Base-by-base conservation (phyloP, 2,888 invertebrate species). In the Polyommatus iphigenia region DNA sequence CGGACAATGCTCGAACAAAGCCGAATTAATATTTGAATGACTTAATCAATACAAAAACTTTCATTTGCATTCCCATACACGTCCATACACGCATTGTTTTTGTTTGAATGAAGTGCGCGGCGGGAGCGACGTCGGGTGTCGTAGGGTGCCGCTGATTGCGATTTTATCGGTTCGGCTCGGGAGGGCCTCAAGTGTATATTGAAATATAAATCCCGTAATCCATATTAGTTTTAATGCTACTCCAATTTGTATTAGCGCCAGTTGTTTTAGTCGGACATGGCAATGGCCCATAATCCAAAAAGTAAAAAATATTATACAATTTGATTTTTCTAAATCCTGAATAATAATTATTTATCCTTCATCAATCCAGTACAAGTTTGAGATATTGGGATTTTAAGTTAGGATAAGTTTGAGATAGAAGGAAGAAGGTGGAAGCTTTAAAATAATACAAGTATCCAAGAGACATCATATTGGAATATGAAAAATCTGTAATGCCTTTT, bases 21-120 rank as follows among this genome's bases (percentile, higher is more conserved):
- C 88, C 86, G 87, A 90, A 88, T 90, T 88, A 88, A 87, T 84
- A 91, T 90, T 92, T 91, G 88, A 89, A 90, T 91, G 91, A 90
- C 85, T 93, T 91, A 93, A 93, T 94, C 93, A 94, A 94, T 93
- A 94, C 90, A 92, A 91, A 91, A 87, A 85, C 89, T 89, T 86
- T 87, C 90, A 85, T 89, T 89, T 86, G 88, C 90, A 92, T 93
- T 92, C 92, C 91, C 90, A 92, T 93, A 91, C 86, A 78, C 54
- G 86, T 84, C 91, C 90, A 92, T 93, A 91, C 86, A 77, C 54
- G 85, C 83, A 88, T 91, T 92, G 92, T 92, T 93, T 93, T 91
- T 91, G 85, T 81, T 76, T 88, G 87, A 88, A 89, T 85, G 84
- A 86, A 83, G 86, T 85, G 84, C 88, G 78, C 90, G 77, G 82